Evolutionary conservation across 30 jellyfish, hydroid and myxozoan genomes (phyloP).

Genomic region (Pseudorhiza aurosa): DNA sequence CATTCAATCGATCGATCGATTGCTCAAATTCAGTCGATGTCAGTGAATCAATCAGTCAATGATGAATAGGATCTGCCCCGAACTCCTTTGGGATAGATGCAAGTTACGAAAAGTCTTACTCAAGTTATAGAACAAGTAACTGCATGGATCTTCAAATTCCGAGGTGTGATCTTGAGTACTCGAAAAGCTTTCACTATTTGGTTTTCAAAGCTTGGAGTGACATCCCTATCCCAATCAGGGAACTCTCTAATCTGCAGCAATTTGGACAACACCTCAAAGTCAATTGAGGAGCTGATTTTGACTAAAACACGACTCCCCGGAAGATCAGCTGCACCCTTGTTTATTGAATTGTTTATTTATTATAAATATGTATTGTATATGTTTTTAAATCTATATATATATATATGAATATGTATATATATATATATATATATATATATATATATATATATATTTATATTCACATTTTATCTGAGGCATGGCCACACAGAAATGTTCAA

Average conservation of each 20-base stretch:
- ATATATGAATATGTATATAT: no score
- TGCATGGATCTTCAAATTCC: constrained; percentile 39
- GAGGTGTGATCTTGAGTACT: constrained; percentile 24
- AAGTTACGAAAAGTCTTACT: no score
- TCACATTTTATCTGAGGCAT: no score
- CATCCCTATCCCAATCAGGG: constrained; percentile 41
- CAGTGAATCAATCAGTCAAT: no score
- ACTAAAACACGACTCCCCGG: background rate
- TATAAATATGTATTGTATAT: background rate
- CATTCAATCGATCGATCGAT: no score
- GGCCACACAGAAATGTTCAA: no score
- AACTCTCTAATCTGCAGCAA: no score
- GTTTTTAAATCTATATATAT: no score
- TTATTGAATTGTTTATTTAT: background rate
- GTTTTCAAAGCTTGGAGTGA: constrained; percentile 27
- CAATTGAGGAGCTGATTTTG: background rate
- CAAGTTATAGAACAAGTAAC: constrained; percentile 29
- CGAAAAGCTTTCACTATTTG: constrained; percentile 42
- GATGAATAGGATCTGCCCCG: constrained; percentile 35
- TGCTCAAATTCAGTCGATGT: no score
- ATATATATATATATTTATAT: no score
- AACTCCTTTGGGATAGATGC: constrained; percentile 28
- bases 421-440: no score
- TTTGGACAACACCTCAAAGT: no score
- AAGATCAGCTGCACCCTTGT: background rate